A percentile compares a stretch with the other conserved stretches of the same genome.
These are phyloP conservation scores for Tinea trinotella DNA, from an alignment of 2,888 invertebrate species.

Conservation along the genomic window DNA sequence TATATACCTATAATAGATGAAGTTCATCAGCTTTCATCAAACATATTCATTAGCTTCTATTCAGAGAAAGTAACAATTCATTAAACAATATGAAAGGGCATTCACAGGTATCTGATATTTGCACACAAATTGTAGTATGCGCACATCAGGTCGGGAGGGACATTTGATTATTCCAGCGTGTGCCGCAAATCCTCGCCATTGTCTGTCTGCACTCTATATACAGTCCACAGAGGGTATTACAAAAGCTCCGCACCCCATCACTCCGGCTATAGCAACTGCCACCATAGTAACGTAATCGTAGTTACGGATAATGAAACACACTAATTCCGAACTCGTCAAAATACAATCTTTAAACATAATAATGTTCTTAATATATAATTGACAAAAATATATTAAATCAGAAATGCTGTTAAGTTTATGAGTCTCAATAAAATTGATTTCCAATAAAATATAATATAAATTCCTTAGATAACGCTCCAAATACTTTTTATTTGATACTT, in stretches of 20 bases:
- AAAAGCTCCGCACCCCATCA: slow-evolving; percentile 12
- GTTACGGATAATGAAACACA: not conserved
- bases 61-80: not conserved
- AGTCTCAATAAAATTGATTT: not conserved
- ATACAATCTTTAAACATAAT: not conserved
- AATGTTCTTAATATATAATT: no score
- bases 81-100: slow-evolving; percentile 2
- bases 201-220: slow-evolving; percentile 21
- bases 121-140: slow-evolving; percentile 8
- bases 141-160: slow-evolving; percentile 18
- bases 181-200: slow-evolving; percentile 38
- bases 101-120: slow-evolving; percentile 6
- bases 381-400: not conserved
- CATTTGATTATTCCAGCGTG: slow-evolving; percentile 28
- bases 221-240: slow-evolving; percentile 1
- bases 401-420: not conserved
- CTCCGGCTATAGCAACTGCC: slow-evolving; percentile 18
- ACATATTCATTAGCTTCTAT: not conserved
- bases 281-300: slow-evolving; percentile 8
- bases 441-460: not conserved
- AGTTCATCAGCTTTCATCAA: no score
- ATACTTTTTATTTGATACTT: not conserved
- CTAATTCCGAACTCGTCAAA: not conserved
- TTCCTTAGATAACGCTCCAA: not conserved
- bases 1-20: no score